phyloP scores from a whole-genome alignment of 2,888 invertebrate genomes.

The Eupeodes luniger region DNA sequence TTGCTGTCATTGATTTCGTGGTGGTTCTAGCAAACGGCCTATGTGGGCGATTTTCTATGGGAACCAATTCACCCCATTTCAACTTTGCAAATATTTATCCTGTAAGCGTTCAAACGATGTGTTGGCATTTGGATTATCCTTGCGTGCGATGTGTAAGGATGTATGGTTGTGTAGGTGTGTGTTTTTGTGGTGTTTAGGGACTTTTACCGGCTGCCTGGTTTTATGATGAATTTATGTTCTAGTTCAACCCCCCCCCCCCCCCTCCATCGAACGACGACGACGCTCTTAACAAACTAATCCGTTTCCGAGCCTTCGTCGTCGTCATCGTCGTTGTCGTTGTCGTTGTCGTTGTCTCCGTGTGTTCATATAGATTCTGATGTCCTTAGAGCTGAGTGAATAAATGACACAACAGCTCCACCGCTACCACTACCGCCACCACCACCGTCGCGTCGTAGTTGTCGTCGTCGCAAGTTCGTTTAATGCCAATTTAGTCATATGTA shows the following conservation, averaged over 20 bases:
- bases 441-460: no score
- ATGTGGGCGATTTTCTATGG: neutral
- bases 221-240: constrained; percentile 76
- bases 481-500: constrained; percentile 69
- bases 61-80: constrained; percentile 26
- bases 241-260: constrained; percentile 41
- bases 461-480: constrained; percentile 66
- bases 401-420: constrained; percentile 62
- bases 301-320: constrained; percentile 61
- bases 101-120: constrained; percentile 64
- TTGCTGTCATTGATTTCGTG: constrained; percentile 60
- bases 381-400: constrained; percentile 72
- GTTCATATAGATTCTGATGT: constrained; percentile 51
- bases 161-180: neutral
- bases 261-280: neutral
- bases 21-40: constrained; percentile 55
- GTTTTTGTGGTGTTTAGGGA: constrained; percentile 52
- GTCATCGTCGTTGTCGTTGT: constrained; percentile 24
- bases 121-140: constrained; percentile 72
- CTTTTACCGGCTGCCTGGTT: constrained; percentile 63
- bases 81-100: constrained; percentile 71
- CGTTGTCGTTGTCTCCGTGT: constrained; percentile 45
- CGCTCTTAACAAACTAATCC: constrained; percentile 65
- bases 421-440: neutral
- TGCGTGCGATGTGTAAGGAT: constrained; percentile 8